Percentiles rank a stretch among this genome's conserved stretches.
Evolutionary conservation across 2,797 vertebrate genomes (phyloP).

Genomic region (Sorex maritimensis): DNA sequence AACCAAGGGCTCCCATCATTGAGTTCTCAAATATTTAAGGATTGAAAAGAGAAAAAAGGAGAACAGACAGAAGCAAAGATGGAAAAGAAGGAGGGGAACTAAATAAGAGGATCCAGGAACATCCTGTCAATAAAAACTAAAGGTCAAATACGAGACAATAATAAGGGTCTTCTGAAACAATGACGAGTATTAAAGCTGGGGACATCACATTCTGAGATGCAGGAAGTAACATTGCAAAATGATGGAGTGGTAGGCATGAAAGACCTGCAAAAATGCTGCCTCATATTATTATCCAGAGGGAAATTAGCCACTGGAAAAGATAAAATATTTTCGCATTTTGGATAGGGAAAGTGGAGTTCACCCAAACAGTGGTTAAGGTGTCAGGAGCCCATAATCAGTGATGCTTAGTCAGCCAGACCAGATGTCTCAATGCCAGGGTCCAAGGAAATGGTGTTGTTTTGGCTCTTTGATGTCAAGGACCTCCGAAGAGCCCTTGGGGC

Average conservation of each 20-base stretch:
- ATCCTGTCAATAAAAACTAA: neutral
- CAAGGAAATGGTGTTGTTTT: no score
- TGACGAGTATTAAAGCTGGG: neutral
- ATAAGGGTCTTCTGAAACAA: neutral
- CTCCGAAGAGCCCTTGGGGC: no score
- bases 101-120: neutral
- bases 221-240: neutral
- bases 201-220: neutral
- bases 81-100: neutral
- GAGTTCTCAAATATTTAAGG: neutral
- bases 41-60: neutral
- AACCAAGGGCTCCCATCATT: neutral
- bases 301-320: neutral
- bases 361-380: no score
- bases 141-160: neutral
- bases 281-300: neutral
- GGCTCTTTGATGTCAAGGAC: no score
- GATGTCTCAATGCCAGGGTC: no score
- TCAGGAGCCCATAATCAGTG: no score
- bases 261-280: neutral
- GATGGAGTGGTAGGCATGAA: neutral
- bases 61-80: neutral
- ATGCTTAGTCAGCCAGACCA: no score
- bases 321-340: neutral
- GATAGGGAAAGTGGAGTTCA: no score